Evolutionary conservation across 2,113 vertebrate species (phyloP), one percentile per base, ranked within the genome.

Genomic region (Macaca nemestrina): DNA sequence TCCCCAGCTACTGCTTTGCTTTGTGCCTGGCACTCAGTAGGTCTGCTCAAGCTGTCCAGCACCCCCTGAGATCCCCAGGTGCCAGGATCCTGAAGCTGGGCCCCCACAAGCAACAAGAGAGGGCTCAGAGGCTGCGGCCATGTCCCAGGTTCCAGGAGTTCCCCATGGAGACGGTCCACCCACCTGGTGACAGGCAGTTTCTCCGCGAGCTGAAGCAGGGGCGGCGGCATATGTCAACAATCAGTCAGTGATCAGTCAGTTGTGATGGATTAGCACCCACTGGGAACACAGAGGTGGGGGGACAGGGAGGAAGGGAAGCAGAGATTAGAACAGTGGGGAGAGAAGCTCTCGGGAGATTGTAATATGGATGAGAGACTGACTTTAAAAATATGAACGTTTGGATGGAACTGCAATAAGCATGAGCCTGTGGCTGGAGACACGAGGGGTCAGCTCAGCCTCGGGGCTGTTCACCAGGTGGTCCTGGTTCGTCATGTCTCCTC

Each of bases 351-450:
- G 1, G 30, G 25, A 38, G 80, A 40, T 13, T 3, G 12, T 7
- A 30, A 48, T 10, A 55, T 27, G 18, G 64, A 30, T 8, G 4
- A 5, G 12, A 18, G 9, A 38, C 35, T 12, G 61, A 1, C 50
- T 82, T 16, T 35, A 6, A 32, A 45, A 50, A 78, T 45, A 6
- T 1, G 48, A 17, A 80, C 40, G 43, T 43, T 32, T 45, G 4
- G 22, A 23, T 6, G 40, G 27, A 83, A 40, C 16, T 22, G 48
- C 38, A 14, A 4, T 5, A 55, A 5, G 1, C 2, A 6, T 64
- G 35, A 16, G 61, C 22, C 40, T 8, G 25, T 1, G 32, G 32
- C 35, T 43, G 50, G 38, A 22, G 76, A 3, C 12, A 0, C 0
- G 0, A 17, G 48, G 48, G 27, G 8, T 76, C 38, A 2, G n/a